Percentiles rank a stretch among this genome's conserved stretches.
Conservation (phyloP, 2,888 invertebrate genomes). For the Peribatodes rhomboidaria region DNA sequence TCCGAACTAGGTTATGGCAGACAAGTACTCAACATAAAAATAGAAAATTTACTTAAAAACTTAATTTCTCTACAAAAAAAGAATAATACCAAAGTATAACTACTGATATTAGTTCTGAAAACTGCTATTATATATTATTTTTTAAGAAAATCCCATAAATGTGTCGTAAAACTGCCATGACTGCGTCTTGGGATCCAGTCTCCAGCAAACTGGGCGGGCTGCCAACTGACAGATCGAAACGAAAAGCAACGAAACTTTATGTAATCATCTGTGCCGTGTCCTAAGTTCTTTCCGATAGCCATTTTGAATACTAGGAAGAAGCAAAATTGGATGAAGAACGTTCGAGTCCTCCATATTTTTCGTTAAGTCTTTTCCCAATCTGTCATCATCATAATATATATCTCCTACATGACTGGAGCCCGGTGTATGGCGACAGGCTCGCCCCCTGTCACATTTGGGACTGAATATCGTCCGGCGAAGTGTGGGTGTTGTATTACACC, state of each 20-base stretch:
- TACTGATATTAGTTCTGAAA: neutral
- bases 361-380: neutral
- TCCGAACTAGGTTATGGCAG: too few species aligned
- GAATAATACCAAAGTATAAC: neutral
- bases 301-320: neutral
- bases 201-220: slow-evolving; percentile 25
- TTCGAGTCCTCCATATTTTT: neutral
- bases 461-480: too few species aligned
- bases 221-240: slow-evolving; percentile 23
- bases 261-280: neutral
- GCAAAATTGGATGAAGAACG: too few species aligned
- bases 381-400: too few species aligned
- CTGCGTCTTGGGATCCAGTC: slow-evolving; percentile 12
- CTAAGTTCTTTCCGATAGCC: neutral
- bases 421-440: too few species aligned
- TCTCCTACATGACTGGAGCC: too few species aligned
- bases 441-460: too few species aligned
- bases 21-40: too few species aligned
- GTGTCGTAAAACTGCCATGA: slow-evolving; percentile 9
- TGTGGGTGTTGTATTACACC: too few species aligned
- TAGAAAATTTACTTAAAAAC: too few species aligned
- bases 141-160: slow-evolving; percentile 1
- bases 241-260: slow-evolving; percentile 4
- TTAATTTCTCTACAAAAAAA: neutral
- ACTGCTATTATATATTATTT: slow-evolving; percentile 10